Conservation (phyloP, 1,140 invertebrate genomes). For the Cheumatopsyche charites region DNA sequence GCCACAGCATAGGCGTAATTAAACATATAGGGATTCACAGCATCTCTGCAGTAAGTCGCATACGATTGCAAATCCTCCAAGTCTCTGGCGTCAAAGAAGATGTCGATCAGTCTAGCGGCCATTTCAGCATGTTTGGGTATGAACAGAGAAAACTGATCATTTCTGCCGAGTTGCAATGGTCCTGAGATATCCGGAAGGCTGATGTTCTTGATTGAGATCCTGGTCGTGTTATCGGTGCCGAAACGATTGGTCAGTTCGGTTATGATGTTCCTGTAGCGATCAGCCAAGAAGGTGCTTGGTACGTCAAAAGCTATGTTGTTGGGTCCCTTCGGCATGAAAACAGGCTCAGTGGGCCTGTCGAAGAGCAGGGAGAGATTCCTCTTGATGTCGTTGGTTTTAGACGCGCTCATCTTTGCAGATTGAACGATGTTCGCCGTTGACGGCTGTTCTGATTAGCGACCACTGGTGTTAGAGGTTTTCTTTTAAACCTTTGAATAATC, state of each 20-base stretch:
- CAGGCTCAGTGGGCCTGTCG: slow-evolving; percentile 76
- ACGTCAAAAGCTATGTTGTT: slow-evolving; percentile 67
- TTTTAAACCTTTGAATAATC: slow-evolving; percentile 7
- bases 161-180: slow-evolving; percentile 68
- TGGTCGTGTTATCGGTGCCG: slow-evolving; percentile 58
- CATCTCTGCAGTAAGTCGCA: slow-evolving; percentile 73
- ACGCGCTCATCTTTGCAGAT: slow-evolving; percentile 27
- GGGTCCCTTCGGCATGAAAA: slow-evolving; percentile 73
- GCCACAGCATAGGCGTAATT: slow-evolving; percentile 79
- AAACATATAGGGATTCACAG: slow-evolving; percentile 78
- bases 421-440: slow-evolving; percentile 37
- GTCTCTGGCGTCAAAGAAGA: slow-evolving; percentile 73
- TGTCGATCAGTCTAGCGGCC: slow-evolving; percentile 71
- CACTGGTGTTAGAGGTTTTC: not conserved
- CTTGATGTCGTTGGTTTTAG: not conserved
- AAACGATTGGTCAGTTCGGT: slow-evolving; percentile 64
- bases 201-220: slow-evolving; percentile 68
- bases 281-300: slow-evolving; percentile 63
- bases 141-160: slow-evolving; percentile 77
- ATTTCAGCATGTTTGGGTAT: slow-evolving; percentile 72
- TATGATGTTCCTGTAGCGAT: slow-evolving; percentile 66
- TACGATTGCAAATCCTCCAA: slow-evolving; percentile 75
- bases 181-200: slow-evolving; percentile 71
- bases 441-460: not conserved
- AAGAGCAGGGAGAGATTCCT: slow-evolving; percentile 63